Evolutionary conservation across 2,797 vertebrate genomes (phyloP).

Genomic region (Halcyon leucocephala): DNA sequence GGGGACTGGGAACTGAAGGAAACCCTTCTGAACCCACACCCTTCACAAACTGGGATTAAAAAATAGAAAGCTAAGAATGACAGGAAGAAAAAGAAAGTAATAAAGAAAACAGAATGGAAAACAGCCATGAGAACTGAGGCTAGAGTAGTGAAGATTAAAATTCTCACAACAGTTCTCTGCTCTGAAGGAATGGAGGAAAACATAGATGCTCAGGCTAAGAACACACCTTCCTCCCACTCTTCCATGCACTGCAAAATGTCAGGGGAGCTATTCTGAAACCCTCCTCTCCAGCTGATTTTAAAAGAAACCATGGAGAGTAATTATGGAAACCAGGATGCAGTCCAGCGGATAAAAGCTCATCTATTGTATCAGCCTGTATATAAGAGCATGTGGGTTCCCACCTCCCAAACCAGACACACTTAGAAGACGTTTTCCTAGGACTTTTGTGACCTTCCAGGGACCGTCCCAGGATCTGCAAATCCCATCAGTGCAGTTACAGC

Average conservation of each 20-base stretch:
- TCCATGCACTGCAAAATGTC: background rate
- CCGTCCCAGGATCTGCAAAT: background rate
- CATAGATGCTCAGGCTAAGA: background rate
- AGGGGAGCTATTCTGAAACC: background rate
- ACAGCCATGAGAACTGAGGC: constrained; percentile 77
- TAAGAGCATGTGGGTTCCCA: background rate
- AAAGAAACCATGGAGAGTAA: background rate
- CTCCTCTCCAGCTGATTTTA: background rate
- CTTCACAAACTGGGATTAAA: constrained; percentile 79
- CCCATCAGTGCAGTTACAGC: background rate
- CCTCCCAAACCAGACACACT: background rate
- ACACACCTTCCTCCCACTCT: background rate
- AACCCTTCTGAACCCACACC: constrained; percentile 80
- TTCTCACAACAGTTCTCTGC: constrained; percentile 54
- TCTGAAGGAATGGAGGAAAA: constrained; percentile 49
- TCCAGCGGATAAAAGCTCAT: constrained; percentile 6
- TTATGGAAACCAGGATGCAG: background rate
- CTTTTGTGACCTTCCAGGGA: background rate
- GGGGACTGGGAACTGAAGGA: constrained; percentile 78
- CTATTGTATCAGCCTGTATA: background rate
- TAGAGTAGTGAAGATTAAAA: constrained; percentile 29
- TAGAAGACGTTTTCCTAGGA: background rate
- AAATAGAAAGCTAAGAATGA: constrained; percentile 87
- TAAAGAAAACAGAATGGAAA: constrained; percentile 84
- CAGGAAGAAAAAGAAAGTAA: constrained; percentile 89